Conservation (phyloP, 2,113 vertebrate genomes). For the Cariama cristata region DNA sequence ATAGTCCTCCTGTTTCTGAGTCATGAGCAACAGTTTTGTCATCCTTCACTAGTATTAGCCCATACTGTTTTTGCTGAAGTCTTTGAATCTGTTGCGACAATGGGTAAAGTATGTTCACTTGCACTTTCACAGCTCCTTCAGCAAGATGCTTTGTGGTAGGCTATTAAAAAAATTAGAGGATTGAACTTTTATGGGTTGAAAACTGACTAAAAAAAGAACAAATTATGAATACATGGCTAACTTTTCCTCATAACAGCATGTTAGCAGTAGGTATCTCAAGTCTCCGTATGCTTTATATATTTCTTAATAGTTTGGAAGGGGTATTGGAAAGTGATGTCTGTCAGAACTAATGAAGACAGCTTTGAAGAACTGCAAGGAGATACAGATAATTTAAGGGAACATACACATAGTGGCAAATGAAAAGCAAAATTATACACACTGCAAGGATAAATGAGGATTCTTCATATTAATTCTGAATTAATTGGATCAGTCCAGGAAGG, state of each 20-base stretch:
- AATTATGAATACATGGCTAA: neutral
- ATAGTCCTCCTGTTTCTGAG: neutral
- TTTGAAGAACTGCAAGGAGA: neutral
- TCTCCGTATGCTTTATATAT: neutral
- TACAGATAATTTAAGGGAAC: neutral
- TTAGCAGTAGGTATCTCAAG: neutral
- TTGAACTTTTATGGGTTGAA: neutral
- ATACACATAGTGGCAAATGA: neutral
- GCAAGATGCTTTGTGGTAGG: neutral
- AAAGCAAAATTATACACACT: neutral
- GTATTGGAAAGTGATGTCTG: neutral
- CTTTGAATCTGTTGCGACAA: neutral
- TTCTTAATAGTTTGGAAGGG: neutral
- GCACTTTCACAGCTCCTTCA: neutral
- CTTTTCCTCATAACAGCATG: neutral
- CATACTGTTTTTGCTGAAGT: neutral
- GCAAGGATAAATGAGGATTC: neutral
- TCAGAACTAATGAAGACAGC: neutral
- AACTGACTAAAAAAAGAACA: neutral
- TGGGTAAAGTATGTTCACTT: neutral
- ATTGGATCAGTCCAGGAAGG: neutral
- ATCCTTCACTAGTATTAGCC: neutral
- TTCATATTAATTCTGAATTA: neutral
- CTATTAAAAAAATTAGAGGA: neutral
- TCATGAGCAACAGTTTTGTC: neutral